Conservation (phyloP, 2,888 invertebrate species). For the Cordylochernes scorpioides region DNA sequence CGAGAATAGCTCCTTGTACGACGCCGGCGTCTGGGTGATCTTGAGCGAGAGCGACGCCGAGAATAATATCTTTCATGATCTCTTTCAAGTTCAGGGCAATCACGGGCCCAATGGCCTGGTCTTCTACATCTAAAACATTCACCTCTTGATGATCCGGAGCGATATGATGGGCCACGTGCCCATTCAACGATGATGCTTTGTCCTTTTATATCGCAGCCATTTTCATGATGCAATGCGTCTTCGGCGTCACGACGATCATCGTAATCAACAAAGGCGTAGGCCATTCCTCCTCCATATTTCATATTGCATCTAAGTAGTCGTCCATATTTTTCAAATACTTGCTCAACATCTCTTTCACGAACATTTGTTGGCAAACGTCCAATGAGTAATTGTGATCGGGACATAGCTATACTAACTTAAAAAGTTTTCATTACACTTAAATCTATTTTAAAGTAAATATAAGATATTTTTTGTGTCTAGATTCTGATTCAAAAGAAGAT, state of each 20-base stretch:
- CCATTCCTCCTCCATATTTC: conserved; percentile 21
- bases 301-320: conserved; percentile 22
- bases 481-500: no score
- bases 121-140: conserved; percentile 24
- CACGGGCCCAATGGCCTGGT: conserved; percentile 23
- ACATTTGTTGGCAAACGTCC: conserved; percentile 22
- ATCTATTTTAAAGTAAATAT: no score
- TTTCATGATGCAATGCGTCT: conserved; percentile 24
- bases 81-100: conserved; percentile 20
- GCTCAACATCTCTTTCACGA: conserved; percentile 21
- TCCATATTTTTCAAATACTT: conserved; percentile 23
- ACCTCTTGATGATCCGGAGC: no score
- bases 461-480: no score
- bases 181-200: conserved; percentile 24
- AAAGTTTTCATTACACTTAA: no score
- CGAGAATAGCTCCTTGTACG: no score
- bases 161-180: conserved; percentile 22
- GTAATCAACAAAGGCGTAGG: conserved; percentile 25
- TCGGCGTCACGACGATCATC: conserved; percentile 25
- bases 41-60: conserved; percentile 11
- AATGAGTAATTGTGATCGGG: conserved; percentile 19
- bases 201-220: conserved; percentile 22
- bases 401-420: no score
- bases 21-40: conserved; percentile 8
- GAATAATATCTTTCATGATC: conserved; percentile 8